Conservation (phyloP, 2,113 vertebrate species). For the Lophotis ruficrista region DNA sequence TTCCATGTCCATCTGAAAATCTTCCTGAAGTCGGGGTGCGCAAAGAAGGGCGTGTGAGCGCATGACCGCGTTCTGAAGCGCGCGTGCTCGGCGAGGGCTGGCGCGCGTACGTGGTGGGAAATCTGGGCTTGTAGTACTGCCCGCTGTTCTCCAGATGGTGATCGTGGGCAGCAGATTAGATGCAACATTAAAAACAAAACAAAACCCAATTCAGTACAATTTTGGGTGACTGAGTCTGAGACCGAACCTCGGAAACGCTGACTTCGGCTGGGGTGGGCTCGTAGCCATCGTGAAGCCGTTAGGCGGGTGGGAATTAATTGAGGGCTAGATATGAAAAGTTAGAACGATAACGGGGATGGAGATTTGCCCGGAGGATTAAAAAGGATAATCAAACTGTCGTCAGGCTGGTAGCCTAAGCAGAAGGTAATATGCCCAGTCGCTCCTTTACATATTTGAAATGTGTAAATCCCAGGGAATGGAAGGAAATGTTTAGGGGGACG, state of each 20-base stretch:
- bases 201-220: background rate
- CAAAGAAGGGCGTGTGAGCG: accelerated
- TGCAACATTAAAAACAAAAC: accelerated
- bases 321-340: background rate
- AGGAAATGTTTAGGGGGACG: background rate
- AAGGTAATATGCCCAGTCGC: background rate
- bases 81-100: background rate
- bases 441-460: background rate
- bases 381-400: background rate
- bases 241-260: background rate
- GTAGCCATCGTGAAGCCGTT: accelerated
- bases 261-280: accelerated
- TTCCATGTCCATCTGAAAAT: background rate
- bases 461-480: background rate
- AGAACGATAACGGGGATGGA: background rate
- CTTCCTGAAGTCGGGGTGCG: accelerated
- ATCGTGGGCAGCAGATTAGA: background rate
- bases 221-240: background rate
- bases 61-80: accelerated
- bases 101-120: accelerated
- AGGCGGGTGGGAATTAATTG: background rate
- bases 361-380: background rate
- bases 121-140: background rate
- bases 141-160: slow-evolving; percentile 5
- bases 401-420: background rate